Conservation (phyloP, 2,113 vertebrate genomes). For the Pomatostomus ruficeps region DNA sequence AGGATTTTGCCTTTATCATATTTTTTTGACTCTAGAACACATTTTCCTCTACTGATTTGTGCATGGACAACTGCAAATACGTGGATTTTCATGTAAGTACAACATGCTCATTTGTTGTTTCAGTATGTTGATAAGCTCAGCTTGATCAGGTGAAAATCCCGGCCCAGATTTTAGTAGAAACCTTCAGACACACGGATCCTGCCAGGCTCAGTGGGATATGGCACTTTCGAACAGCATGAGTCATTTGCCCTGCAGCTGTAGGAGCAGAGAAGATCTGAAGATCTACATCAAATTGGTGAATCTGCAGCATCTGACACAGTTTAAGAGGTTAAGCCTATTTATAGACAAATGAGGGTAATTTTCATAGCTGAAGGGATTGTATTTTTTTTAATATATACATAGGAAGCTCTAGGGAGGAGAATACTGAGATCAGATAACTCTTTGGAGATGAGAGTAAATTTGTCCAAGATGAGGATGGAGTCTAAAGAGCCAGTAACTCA, state of each 20-base stretch:
- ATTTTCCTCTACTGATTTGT: neutral
- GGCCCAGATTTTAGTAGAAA: neutral
- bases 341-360: conserved; percentile 46
- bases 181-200: neutral
- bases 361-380: conserved; percentile 13
- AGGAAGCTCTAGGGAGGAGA: neutral
- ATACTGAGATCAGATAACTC: neutral
- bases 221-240: neutral
- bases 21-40: neutral
- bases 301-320: conserved; percentile 42
- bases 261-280: conserved; percentile 13
- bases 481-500: neutral
- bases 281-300: conserved; percentile 29
- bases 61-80: neutral
- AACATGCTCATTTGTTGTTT: neutral
- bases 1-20: neutral
- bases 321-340: conserved; percentile 59
- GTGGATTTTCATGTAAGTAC: neutral
- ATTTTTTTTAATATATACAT: neutral
- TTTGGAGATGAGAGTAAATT: neutral
- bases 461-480: neutral
- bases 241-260: conserved; percentile 15
- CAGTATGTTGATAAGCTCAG: neutral
- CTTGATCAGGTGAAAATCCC: neutral
- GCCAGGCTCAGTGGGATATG: neutral